Base-by-base conservation (phyloP, 2,797 vertebrate genomes). In the Lepus oiostolus region DNA sequence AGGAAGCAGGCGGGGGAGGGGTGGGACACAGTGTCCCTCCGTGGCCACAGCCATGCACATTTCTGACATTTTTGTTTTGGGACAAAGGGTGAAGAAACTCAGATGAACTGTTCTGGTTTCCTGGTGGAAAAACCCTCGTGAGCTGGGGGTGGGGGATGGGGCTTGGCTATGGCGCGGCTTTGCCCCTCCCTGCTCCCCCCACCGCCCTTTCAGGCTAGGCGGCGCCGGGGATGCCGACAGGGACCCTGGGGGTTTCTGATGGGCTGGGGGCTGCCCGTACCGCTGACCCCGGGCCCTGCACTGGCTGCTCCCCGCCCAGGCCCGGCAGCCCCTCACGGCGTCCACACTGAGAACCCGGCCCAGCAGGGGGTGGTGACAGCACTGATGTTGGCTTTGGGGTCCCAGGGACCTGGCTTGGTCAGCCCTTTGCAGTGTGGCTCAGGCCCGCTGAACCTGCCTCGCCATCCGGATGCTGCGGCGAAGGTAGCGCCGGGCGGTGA, bases 61-160 rank as follows among this genome's bases (percentile, higher is more conserved):
- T 96, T 80, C 94, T 96, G 52, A 90, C 96, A 95, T 97, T 88
- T 95, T 97, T 97, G 94, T 19, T 5, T 87, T 90, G 77, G 93
- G 95, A 97, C 96, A 95, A 81, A 90, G 95, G 96, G 94, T 95
- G 91, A 97, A 96, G 93, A 91, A 95, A 95, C 95, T 87, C 91
- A 9, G 81, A 83, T 75, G 87, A 90, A 96, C 97, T 10, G 22
- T 30, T 76, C 52, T 74, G 9, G 35, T 70, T 95, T 97, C 86
- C 89, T 85, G 81, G 42, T 92, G 91, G 96, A 95, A 84, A 96
- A 95, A 81, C 81, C 83, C 88, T 38, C 74, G 6, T 32, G 65
- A 54, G 42, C 63, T 0, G 1, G 47, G 8, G 7, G 4, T 6
- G 72, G 54, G 54, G 68, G 2, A 54, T 28, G 16, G 54, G 54